Conservation (phyloP, 2,797 vertebrate genomes). For the Picus viridis region DNA sequence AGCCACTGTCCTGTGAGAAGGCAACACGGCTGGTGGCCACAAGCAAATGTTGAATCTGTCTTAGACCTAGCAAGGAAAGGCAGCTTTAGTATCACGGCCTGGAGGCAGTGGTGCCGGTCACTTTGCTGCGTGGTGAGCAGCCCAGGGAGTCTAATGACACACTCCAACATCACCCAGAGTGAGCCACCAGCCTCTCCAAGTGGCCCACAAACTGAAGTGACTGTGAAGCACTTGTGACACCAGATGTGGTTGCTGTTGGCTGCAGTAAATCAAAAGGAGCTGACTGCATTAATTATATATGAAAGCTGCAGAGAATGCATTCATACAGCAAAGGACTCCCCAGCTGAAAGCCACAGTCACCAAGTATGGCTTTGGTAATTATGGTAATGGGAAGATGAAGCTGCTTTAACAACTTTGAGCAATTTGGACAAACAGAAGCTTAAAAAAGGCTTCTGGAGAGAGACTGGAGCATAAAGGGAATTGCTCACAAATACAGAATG, state of each 20-base stretch:
- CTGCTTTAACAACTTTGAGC: neutral
- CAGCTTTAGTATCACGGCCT: neutral
- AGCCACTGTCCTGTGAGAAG: neutral
- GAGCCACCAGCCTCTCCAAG: neutral
- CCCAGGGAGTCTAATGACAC: neutral
- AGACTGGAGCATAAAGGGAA: neutral
- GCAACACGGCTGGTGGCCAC: neutral
- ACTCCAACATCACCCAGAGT: neutral
- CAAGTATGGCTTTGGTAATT: neutral
- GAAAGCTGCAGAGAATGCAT: neutral
- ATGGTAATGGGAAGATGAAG: neutral
- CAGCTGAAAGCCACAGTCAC: neutral
- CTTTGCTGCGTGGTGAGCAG: neutral
- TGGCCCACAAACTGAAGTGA: neutral
- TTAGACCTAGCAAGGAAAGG: neutral
- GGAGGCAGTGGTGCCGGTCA: fast-evolving
- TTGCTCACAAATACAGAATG: neutral
- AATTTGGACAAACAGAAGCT: neutral
- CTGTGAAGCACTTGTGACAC: neutral
- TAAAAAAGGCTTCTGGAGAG: neutral
- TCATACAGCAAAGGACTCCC: neutral
- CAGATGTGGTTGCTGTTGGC: neutral
- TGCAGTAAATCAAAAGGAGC: neutral
- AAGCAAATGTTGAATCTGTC: neutral
- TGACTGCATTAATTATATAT: neutral